These are phyloP conservation scores for Heliconius aoede DNA, from an alignment of 2,888 invertebrate genomes.

Conservation along the genomic window DNA sequence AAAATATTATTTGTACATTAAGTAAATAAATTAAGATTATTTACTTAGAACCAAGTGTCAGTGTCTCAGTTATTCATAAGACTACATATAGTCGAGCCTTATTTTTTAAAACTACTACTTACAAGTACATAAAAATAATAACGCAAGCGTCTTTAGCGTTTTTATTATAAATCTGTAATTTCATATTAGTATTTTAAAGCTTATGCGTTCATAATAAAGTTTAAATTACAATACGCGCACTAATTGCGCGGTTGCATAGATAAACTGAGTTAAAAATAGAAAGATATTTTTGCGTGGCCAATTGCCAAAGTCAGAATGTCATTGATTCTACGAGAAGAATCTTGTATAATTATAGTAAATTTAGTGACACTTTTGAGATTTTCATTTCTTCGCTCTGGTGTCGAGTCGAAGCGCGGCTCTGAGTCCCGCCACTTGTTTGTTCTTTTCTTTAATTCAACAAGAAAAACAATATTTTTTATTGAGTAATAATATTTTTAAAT, in stretches of 20 bases:
- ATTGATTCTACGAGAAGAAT: constrained; percentile 31
- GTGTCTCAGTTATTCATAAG: not conserved
- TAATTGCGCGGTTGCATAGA: constrained; percentile 40
- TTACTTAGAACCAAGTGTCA: constrained; percentile 5
- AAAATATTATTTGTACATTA: not conserved
- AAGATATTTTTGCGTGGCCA: constrained; percentile 54
- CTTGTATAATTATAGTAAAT: constrained; percentile 13
- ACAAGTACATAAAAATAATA: too few relatives aligned
- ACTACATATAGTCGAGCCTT: not conserved
- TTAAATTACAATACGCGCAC: constrained; percentile 9
- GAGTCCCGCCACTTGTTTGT: not conserved
- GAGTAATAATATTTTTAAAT: too few relatives aligned
- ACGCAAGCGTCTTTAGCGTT: not conserved
- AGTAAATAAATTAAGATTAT: constrained; percentile 2
- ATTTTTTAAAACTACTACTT: not conserved
- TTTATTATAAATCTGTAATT: not conserved
- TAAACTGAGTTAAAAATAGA: constrained; percentile 54
- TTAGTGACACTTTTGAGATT: not conserved
- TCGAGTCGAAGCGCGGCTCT: too few relatives aligned
- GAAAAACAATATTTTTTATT: not conserved
- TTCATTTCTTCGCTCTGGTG: too few relatives aligned
- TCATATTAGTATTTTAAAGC: not conserved
- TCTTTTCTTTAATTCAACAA: not conserved
- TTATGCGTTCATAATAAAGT: not conserved
- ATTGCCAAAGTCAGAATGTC: constrained; percentile 54